Evolutionary conservation across 1,140 invertebrate species (phyloP), one percentile per base, ranked within the genome.

Genomic region (Lepidurus arcticus): DNA sequence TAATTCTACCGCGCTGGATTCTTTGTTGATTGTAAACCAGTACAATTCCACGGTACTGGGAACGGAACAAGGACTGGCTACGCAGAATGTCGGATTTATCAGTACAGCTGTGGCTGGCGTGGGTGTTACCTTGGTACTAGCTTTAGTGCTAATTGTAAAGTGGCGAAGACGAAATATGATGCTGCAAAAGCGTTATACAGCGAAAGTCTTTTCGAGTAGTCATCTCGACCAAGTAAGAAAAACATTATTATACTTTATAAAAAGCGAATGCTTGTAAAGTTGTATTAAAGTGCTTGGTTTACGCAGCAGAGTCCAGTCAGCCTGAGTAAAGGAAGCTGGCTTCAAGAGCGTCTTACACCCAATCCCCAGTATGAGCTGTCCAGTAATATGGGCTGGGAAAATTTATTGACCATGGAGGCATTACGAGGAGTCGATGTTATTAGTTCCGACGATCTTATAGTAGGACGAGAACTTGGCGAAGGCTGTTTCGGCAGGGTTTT

Each of bases 401-500:
- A 86, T 73, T 87, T 87, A 78, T 86, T 42, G n/a, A 75, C 74
- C 26, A 47, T 76, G 45, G 45, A 47, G 24, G 26, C 44, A n/a
- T 16, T 79, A 16, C 2, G 42, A 42, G 44, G 86, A 73, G 88
- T 92, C 4, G 89, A 88, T 1, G 86, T 91, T 73, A 83, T 92
- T 81, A 83, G 86, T 73, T 85, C 89, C 75, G 90, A 91, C 73
- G 88, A 88, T 1, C 84, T 96, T 11, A 86, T 86, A 4, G 91
- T 94, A 82, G 81, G 91, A 0, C 88, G 92, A 80, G 92, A 93
- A 81, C 92, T 96, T 73, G 94, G 94, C 1, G 93, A 96, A 85
- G 94, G 94, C 1, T 95, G 92, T 82, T 96, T 95, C 83, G 94
- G 94, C n/a, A 94, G 94, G 86, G 94, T 96, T 45, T 94, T 90